phyloP scores from a whole-genome alignment of 2,888 invertebrate species.

The Chironomus riparius region DNA sequence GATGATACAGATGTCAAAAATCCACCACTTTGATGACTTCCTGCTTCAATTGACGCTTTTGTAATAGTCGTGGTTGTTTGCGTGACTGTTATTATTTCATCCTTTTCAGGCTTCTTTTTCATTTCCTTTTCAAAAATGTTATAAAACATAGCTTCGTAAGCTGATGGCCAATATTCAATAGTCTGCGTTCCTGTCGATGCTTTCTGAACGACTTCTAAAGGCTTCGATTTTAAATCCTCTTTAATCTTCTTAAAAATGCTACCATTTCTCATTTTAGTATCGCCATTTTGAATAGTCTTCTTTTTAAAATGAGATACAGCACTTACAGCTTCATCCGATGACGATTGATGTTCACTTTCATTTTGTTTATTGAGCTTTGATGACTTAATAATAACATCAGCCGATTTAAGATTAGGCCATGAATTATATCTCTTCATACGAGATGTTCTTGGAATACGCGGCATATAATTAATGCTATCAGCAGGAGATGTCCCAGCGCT shows the following conservation, averaged over 20 bases:
- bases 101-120: constrained; percentile 30
- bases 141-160: constrained; percentile 67
- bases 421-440: constrained; percentile 28
- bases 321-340: constrained; percentile 30
- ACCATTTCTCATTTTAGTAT: not conserved
- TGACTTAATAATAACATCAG: constrained; percentile 32
- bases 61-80: constrained; percentile 12
- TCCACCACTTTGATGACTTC: not conserved
- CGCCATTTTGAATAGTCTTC: constrained; percentile 5
- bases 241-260: constrained; percentile 17
- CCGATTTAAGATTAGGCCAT: constrained; percentile 32
- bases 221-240: constrained; percentile 17
- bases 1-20: not conserved
- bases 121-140: constrained; percentile 51
- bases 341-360: constrained; percentile 18
- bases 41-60: not conserved
- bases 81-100: constrained; percentile 30
- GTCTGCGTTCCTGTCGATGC: constrained; percentile 52
- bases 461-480: constrained; percentile 34
- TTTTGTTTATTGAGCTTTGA: constrained; percentile 28
- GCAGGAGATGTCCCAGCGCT: constrained; percentile 44
- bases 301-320: constrained; percentile 30
- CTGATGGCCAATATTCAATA: constrained; percentile 57
- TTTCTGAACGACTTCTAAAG: constrained; percentile 27
- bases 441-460: constrained; percentile 12